These are phyloP conservation scores for Ceuthmochares aereus DNA, from an alignment of 2,113 vertebrate species.

Conservation along the genomic window DNA sequence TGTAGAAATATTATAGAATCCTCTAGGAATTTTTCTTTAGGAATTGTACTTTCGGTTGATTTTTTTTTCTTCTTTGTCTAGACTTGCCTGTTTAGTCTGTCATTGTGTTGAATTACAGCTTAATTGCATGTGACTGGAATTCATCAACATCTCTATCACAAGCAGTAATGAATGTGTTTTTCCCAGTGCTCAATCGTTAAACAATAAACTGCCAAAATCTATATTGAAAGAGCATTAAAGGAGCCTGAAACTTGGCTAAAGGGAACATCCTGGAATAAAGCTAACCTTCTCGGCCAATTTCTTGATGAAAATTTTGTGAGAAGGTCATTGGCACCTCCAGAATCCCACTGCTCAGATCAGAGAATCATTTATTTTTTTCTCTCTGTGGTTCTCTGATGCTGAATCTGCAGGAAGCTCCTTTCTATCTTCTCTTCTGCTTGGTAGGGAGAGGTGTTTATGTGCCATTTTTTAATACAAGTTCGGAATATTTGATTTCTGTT, in stretches of 20 bases:
- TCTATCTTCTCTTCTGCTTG: neutral
- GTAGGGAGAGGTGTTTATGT: neutral
- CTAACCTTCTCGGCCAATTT: neutral
- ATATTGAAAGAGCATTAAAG: neutral
- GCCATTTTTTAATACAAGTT: neutral
- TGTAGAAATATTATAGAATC: neutral
- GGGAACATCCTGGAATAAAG: neutral
- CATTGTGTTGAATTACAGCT: constrained; percentile 56
- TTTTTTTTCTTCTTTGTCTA: constrained; percentile 49
- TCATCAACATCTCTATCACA: constrained; percentile 20
- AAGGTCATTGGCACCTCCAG: neutral
- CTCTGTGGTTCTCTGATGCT: neutral
- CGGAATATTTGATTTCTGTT: neutral
- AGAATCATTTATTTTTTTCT: neutral
- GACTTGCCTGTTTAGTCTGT: constrained; percentile 63
- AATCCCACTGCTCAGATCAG: neutral
- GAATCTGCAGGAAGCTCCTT: neutral
- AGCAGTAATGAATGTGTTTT: constrained; percentile 59
- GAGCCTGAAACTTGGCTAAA: constrained; percentile 6
- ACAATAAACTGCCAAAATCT: constrained; percentile 37
- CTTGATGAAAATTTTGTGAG: neutral
- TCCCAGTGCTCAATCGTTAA: constrained; percentile 12
- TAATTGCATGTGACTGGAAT: constrained; percentile 63
- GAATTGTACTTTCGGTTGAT: constrained; percentile 17
- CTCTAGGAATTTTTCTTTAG: neutral